These are phyloP conservation scores for Pseudochaenichthys georgianus DNA, from an alignment of 2,797 vertebrate genomes.

Conservation along the genomic window DNA sequence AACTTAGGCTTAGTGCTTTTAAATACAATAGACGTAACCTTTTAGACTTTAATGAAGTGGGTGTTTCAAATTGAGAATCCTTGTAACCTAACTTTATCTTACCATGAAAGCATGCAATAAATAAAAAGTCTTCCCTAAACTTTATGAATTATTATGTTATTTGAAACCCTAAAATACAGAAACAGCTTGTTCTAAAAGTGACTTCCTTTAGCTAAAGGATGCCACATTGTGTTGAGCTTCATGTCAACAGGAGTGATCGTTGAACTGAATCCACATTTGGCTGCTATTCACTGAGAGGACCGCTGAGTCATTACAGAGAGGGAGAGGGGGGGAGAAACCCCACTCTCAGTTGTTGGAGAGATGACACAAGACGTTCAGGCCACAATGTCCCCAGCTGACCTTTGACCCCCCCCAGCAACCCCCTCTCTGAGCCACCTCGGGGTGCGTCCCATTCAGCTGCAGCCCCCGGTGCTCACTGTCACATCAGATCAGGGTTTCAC, in stretches of 20 bases:
- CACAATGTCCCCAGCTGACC: slow-evolving; percentile 73
- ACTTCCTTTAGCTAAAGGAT: neutral
- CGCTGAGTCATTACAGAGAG: slow-evolving; percentile 23
- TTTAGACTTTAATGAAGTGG: too few relatives aligned
- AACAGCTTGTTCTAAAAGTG: neutral
- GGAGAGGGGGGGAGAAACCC: slow-evolving; percentile 20
- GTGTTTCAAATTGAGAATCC: too few relatives aligned
- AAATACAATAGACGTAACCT: too few relatives aligned
- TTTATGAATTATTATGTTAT: slow-evolving; percentile 5
- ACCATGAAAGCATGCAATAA: too few relatives aligned
- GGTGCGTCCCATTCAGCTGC: slow-evolving; percentile 66
- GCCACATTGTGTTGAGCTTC: slow-evolving; percentile 9
- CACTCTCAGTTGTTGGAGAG: slow-evolving; percentile 75
- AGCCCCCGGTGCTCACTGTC: slow-evolving; percentile 63
- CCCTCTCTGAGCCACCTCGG: slow-evolving; percentile 54
- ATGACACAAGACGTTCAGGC: slow-evolving; percentile 75
- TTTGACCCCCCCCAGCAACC: slow-evolving; percentile 62
- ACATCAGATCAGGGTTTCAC: slow-evolving; percentile 64
- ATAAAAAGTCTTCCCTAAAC: neutral
- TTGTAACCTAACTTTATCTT: too few relatives aligned
- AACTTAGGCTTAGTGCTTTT: too few relatives aligned
- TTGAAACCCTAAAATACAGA: neutral
- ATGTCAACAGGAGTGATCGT: neutral
- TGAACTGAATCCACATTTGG: neutral
- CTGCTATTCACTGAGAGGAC: slow-evolving; percentile 24